Evolutionary conservation across 2,113 vertebrate genomes (phyloP), one percentile per base, ranked within the genome.

Genomic region (Fulica atra): DNA sequence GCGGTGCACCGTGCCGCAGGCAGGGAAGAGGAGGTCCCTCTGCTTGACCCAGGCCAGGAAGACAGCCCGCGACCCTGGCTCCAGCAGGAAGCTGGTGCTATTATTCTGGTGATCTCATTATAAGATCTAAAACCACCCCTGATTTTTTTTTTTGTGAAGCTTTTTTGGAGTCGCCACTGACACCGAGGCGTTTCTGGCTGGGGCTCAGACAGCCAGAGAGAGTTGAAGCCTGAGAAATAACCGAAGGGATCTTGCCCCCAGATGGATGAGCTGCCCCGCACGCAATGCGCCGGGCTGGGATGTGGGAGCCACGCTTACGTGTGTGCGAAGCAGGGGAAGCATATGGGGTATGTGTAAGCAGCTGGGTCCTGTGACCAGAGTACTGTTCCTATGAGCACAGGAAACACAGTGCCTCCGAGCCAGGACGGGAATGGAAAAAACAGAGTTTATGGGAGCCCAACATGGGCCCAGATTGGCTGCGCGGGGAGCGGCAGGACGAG

Each of bases 321-420:
- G 95, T 94, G 93, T 88, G 95, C 2, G 10, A 89, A 95, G 96
- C 92, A 96, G 96, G 96, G 95, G 96, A 97, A 96, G 95, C 95
- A 96, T 96, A 96, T 96, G 95, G 95, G 95, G 77, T 96, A 92
- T 94, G 92, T 96, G 96, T 95, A 96, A 97, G 96, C 95, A 94
- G 95, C 96, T 97, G 95, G 96, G 95, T 95, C 96, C 96, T 97
- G 95, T 97, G 95, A 97, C 93, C 95, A 96, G 95, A 96, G 96
- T 19, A 88, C 96, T 94, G 95, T 93, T 96, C 96, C 96, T 96
- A 95, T 76, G 96, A 96, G 95, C 95, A 96, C 95, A 88, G 96
- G 95, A 97, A 96, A 96, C 95, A 94, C 95, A 94, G 96, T 86
- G 93, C 96, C 95, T 96, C 86, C 2, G 83, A 94, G 95, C 95